Conservation (phyloP, 2,888 invertebrate genomes). For the Eristalinus sepulchralis region DNA sequence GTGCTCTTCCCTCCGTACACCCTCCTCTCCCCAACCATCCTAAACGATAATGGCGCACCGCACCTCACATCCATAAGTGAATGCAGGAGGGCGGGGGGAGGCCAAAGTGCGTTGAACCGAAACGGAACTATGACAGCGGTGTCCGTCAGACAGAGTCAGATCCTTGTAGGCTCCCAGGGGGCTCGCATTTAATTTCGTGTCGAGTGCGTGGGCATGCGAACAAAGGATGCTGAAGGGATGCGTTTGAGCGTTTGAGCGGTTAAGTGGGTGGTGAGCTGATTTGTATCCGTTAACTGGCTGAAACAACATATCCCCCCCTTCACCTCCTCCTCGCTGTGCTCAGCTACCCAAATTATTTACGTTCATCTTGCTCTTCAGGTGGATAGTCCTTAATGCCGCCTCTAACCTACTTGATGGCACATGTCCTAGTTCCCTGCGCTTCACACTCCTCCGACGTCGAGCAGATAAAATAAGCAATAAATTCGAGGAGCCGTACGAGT, state of each 20-base stretch:
- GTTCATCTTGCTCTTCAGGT: constrained; percentile 42
- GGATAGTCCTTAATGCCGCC: constrained; percentile 57
- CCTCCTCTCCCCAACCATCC: neutral
- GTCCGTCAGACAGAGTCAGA: neutral
- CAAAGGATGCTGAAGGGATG: constrained; percentile 37
- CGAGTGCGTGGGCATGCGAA: constrained; percentile 16
- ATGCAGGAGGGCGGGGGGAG: neutral
- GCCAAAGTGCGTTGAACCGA: constrained; percentile 51
- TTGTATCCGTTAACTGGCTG: neutral
- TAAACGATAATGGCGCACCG: constrained; percentile 36
- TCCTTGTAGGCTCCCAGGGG: neutral
- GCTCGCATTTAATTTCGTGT: neutral
- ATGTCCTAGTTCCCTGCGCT: constrained; percentile 38
- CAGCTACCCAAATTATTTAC: constrained; percentile 56
- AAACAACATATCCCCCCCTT: constrained; percentile 50
- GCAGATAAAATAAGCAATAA: constrained; percentile 68
- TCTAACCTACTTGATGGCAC: constrained; percentile 43
- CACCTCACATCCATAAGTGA: constrained; percentile 43
- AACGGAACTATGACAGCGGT: constrained; percentile 24
- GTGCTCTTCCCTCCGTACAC: no score
- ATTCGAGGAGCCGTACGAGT: constrained; percentile 30
- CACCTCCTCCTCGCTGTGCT: constrained; percentile 22
- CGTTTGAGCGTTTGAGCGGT: constrained; percentile 27
- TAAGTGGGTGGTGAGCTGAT: neutral
- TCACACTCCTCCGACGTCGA: constrained; percentile 1